These are phyloP conservation scores for Bradynema listronoti DNA, from an alignment of 1,140 invertebrate genomes.

Conservation along the genomic window DNA sequence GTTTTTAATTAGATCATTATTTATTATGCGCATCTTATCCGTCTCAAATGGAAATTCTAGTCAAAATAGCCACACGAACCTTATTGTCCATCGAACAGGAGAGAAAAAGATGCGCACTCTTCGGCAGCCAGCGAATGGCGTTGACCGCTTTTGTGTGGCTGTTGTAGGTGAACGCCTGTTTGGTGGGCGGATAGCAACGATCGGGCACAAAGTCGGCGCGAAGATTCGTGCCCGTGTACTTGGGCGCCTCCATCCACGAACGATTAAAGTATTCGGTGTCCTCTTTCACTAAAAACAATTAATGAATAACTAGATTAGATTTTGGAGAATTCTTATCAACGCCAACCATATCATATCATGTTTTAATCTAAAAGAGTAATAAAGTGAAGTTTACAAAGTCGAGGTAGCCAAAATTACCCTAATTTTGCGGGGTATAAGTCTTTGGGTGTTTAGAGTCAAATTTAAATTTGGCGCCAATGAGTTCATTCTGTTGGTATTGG, in stretches of 20 bases:
- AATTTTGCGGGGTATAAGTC: too few species aligned
- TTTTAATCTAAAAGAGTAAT: too few species aligned
- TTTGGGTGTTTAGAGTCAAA: too few species aligned
- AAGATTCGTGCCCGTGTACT: constrained; percentile 89
- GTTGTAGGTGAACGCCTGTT: constrained; percentile 88
- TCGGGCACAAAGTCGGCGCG: constrained; percentile 82
- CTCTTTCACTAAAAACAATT: constrained; percentile 74
- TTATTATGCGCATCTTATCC: too few species aligned
- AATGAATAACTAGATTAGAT: neutral
- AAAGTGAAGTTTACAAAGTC: too few species aligned
- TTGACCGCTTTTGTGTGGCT: constrained; percentile 96
- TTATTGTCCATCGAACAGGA: constrained; percentile 93
- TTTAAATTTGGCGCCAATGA: too few species aligned
- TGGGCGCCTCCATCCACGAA: constrained; percentile 84
- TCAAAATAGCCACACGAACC: constrained; percentile 66
- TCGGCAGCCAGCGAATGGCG: constrained; percentile 88
- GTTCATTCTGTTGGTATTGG: too few species aligned
- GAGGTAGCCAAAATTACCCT: too few species aligned
- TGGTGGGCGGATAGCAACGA: constrained; percentile 93
- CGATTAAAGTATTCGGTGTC: constrained; percentile 89
- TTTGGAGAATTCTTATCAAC: too few species aligned
- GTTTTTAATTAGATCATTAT: too few species aligned
- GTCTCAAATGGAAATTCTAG: too few species aligned
- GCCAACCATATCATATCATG: too few species aligned
- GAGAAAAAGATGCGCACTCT: constrained; percentile 83